Conservation (phyloP, 2,797 vertebrate genomes). For the Argya squamiceps region DNA sequence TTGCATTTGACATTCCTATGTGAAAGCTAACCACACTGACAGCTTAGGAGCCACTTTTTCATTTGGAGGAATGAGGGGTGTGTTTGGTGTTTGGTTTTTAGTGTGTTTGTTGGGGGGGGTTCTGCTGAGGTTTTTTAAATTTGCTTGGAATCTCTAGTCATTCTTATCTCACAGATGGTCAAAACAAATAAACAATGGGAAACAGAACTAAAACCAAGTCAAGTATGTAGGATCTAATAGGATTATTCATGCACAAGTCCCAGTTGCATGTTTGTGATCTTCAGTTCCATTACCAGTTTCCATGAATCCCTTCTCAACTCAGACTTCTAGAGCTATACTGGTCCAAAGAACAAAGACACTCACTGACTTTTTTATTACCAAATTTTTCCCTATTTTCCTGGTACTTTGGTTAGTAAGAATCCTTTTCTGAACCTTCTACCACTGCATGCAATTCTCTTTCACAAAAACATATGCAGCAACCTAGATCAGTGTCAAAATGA, state of each 20-base stretch:
- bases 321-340: neutral
- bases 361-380: neutral
- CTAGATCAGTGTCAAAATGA: neutral
- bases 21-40: neutral
- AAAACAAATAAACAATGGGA: neutral
- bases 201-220: neutral
- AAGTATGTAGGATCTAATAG: neutral
- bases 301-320: neutral
- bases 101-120: neutral
- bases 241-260: neutral
- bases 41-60: neutral
- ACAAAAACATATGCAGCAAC: neutral
- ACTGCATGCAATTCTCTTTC: neutral
- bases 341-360: neutral
- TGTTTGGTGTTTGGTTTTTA: neutral
- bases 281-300: neutral
- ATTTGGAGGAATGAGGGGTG: rapidly evolving
- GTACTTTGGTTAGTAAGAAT: neutral
- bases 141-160: neutral
- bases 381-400: neutral
- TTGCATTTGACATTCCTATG: neutral
- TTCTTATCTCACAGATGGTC: neutral
- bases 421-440: neutral
- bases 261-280: rapidly evolving
- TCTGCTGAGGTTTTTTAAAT: neutral